Base-by-base conservation (phyloP, 1,140 invertebrate genomes). In the Drosophila gunungcola region DNA sequence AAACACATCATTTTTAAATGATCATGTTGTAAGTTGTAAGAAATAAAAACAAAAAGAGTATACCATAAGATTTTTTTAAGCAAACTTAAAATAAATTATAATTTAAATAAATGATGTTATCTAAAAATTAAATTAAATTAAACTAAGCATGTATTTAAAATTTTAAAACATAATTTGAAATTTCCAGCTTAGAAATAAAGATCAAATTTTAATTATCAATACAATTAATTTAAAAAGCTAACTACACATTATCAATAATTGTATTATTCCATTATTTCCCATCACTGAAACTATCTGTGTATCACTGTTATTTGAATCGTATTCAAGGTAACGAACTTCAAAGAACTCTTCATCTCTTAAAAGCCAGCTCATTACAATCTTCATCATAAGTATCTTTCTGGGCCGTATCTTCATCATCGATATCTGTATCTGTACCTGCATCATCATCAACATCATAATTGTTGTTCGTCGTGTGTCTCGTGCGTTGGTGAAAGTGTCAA, bases 401-500 rank as follows among this genome's bases (percentile, higher is more conserved):
- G 13, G 29, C n/a, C 32, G 36, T 36, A 27, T 63, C 45, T 64
- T 68, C 64, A 64, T 52, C 46, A 45, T 13, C 34, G 60, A 57
- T 48, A 58, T 36, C 58, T 29, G 57, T 39, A 67, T 63, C 58
- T 67, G 60, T 58, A 67, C 41, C 70, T 57, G 60, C 38, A 46
- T 10, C 38, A 42, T 56, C 11, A 21, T 25, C 34, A 32, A 21
- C 21, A 46, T 36, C 55, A 42, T 48, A 25, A 52, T 67, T 68
- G 57, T 61, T 58, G 54, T 55, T 41, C 55, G 39, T 32, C 25
- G 41, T 51, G 58, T 77, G 80, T 84, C 68, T 73, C 61, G 69
- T 79, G 55, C 54, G 57, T 85, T 83, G 83, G 83, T 84, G 85
- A 88, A 88, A 88, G 84, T 88, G 84, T 88, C 84, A 88, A 89